Conservation (phyloP, 2,797 vertebrate genomes). For the Erithacus rubecula region DNA sequence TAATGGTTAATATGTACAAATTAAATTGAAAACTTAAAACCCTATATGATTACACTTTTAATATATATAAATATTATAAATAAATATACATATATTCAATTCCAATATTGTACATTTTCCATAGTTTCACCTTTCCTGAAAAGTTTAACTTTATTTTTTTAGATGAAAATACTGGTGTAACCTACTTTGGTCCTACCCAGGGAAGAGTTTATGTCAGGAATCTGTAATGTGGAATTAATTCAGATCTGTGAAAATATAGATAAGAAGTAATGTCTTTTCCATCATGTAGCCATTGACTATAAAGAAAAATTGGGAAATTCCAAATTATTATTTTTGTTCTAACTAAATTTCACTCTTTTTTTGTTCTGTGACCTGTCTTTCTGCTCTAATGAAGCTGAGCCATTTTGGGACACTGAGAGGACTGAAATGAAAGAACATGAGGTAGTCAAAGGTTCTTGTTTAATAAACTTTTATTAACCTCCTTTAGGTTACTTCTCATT, state of each 20-base stretch:
- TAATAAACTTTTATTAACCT: slow-evolving; percentile 32
- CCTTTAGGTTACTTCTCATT: not conserved
- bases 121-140: not conserved
- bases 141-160: not conserved
- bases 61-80: not conserved
- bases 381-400: not conserved
- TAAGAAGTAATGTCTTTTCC: not conserved
- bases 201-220: not conserved
- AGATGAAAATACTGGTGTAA: not conserved
- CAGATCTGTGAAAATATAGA: not conserved
- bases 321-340: not conserved
- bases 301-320: not conserved
- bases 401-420: not conserved
- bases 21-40: not conserved
- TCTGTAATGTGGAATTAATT: not conserved
- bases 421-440: not conserved
- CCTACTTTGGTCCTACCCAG: not conserved
- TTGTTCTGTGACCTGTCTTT: not conserved
- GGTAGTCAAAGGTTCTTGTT: not conserved
- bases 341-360: not conserved
- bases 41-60: not conserved
- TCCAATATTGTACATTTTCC: not conserved
- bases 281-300: not conserved
- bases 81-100: not conserved
- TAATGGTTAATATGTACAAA: not conserved